Conservation (phyloP, 1,140 invertebrate genomes). For the Argopecten irradians region DNA sequence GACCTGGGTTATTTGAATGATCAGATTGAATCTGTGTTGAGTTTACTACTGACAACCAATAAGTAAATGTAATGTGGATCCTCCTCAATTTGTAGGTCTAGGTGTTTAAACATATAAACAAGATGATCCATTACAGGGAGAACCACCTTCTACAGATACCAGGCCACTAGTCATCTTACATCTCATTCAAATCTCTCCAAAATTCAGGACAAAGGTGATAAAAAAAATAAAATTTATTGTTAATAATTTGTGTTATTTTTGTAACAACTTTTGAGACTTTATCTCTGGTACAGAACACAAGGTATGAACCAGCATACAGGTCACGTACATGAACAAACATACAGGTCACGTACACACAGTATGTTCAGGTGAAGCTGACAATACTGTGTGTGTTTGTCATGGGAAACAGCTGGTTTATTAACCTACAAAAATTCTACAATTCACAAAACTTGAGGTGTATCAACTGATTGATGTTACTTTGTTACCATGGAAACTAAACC, state of each 20-base stretch:
- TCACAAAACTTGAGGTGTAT: neutral
- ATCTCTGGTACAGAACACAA: too few species aligned
- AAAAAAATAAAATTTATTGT: too few species aligned
- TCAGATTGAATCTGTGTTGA: neutral
- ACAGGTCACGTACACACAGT: too few species aligned
- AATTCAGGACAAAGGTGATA: neutral
- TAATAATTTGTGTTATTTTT: too few species aligned
- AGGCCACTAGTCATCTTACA: neutral
- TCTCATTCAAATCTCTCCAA: neutral
- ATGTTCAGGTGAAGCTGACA: neutral
- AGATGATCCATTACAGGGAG: neutral
- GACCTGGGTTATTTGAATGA: neutral
- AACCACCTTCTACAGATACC: neutral
- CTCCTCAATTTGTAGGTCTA: neutral
- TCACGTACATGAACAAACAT: too few species aligned
- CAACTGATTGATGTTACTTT: neutral
- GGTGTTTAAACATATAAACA: constrained; percentile 20
- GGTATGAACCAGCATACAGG: too few species aligned
- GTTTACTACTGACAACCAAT: neutral
- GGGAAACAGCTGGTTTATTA: neutral
- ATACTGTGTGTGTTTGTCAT: neutral
- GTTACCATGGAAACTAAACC: neutral
- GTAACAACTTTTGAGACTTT: too few species aligned
- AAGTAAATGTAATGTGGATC: neutral
- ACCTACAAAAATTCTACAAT: neutral